Evolutionary conservation across 1,140 invertebrate genomes (phyloP), one percentile per base, ranked within the genome.

Genomic region (Temnothorax nylanderi): DNA sequence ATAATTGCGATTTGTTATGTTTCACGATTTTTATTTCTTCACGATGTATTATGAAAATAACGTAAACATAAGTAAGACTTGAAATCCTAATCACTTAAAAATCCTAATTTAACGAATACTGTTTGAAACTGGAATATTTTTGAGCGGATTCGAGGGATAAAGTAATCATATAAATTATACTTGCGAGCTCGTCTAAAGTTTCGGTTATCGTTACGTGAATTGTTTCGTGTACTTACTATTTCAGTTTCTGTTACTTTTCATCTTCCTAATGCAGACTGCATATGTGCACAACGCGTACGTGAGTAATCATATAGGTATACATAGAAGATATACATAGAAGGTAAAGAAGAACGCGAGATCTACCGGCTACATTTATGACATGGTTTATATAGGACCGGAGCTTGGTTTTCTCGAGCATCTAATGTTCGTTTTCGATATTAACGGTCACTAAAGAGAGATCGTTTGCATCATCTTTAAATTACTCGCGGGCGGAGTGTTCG

Each of bases 401-500:
- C 54, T 62, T 75, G 54, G n/a, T 62, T 82, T 84, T 49, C 41
- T 47, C 7, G 2, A 60, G 37, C 34, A 13, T 37, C 41, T 18
- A 60, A 74, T 26, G 7, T 3, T 26, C 18, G 16, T 82, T 60
- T 26, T 16, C 26, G 32, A 69, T 26, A 69, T 69, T 60, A 67
- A 56, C 26, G 54, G 41, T 4, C 18, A 65, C 26, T 74, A 26
- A n/a, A 16, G 54, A 16, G 34, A 21, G 4, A 69, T 49, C 26
- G 26, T 74, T 74, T 47, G n/a, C 67, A 60, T 60, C 80, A 41
- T 82, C 80, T n/a, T 84, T 62, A 84, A 84, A 74, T 74, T 74
- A 75, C 54, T 37, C n/a, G 18, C 34, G 21, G 18, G 34, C 76
- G 26, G 18, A 26, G 32, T 72, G 26, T 58, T 56, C 37, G 26